Evolutionary conservation across 2,113 vertebrate species (phyloP).

Genomic region (Corydoras maculifer): DNA sequence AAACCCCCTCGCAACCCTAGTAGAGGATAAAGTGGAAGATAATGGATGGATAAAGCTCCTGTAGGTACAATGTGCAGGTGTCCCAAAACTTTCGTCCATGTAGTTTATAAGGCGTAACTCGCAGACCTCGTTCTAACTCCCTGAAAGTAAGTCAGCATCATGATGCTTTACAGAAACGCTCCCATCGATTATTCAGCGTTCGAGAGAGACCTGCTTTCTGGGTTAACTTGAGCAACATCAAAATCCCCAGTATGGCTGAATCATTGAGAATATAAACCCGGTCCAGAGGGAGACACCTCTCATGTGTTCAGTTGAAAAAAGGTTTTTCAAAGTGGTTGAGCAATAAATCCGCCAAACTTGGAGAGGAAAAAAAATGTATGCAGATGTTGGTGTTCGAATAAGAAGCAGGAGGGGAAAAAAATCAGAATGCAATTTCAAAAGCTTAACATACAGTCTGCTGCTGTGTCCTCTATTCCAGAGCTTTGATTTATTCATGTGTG

Average conservation of each 20-base stretch:
- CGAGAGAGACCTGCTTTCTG: not conserved
- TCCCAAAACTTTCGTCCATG: no score
- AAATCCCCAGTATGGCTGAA: not conserved
- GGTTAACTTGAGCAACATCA: not conserved
- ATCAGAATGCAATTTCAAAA: slow-evolving; percentile 21
- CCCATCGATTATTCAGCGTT: not conserved
- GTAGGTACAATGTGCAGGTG: no score
- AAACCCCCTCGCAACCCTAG: no score
- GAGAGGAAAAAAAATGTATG: slow-evolving; percentile 6
- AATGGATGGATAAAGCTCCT: no score
- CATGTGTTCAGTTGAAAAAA: slow-evolving; percentile 19
- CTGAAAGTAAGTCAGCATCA: no score
- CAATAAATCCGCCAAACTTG: not conserved
- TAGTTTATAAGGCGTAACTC: no score
- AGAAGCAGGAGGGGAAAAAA: slow-evolving; percentile 18
- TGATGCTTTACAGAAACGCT: no score
- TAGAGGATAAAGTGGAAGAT: no score
- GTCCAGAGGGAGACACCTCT: slow-evolving; percentile 20
- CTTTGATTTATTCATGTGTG: slow-evolving; percentile 53
- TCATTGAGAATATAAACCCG: not conserved
- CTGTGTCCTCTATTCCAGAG: slow-evolving; percentile 43
- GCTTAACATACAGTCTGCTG: slow-evolving; percentile 37
- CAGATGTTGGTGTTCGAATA: slow-evolving; percentile 33
- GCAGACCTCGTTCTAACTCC: no score
- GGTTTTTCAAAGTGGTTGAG: not conserved